Base-by-base conservation (phyloP, 2,888 invertebrate species). In the Perizoma flavofasciatum region DNA sequence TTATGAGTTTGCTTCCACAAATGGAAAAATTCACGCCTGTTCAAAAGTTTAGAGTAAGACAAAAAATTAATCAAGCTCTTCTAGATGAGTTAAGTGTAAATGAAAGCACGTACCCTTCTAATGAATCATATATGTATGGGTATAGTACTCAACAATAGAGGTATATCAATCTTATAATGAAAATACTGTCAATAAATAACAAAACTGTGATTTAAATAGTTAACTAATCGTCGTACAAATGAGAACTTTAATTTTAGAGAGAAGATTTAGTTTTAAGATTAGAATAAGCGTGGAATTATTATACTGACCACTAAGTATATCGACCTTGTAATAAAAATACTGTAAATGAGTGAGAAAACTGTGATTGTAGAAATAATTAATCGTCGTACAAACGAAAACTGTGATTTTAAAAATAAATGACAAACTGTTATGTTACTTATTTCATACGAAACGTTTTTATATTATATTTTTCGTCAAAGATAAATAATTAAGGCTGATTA, bases 1-100 rank as follows among this genome's bases (percentile, higher is more conserved):
- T 69, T 41, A 67, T 65, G 63, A 67, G 66, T 55, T 65, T 67
- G 41, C 54, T 69, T 43, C 67, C 65, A 64, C 61, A 70, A 64
- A 66, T 68, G 62, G 65, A 70, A 61, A 56, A 53, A 61, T 67
- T 69, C 47, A 65, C 61, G 10, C 59, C 63, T 6, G 39, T 66
- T 11, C 66, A 67, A 65, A 69, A 63, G 52, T 63, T 65, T 57
- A 55, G 61, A 56, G 62, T 66, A 41, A 66, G 66, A 59, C 35
- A 69, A 46, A 67, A 61, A 67, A 62, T 62, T 62, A 67, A 67
- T 62, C 63, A 63, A 61, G 66, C 57, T 63, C 49, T 63, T 57
- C 51, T 63, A 57, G 63, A 63, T 49, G 63, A 63, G 55, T 57
- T 63, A 60, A 63, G 55, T 60, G 57, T 63, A 59, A 59, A 55